Conservation (phyloP, 2,888 invertebrate genomes). For the Gymnocheta viridis region DNA sequence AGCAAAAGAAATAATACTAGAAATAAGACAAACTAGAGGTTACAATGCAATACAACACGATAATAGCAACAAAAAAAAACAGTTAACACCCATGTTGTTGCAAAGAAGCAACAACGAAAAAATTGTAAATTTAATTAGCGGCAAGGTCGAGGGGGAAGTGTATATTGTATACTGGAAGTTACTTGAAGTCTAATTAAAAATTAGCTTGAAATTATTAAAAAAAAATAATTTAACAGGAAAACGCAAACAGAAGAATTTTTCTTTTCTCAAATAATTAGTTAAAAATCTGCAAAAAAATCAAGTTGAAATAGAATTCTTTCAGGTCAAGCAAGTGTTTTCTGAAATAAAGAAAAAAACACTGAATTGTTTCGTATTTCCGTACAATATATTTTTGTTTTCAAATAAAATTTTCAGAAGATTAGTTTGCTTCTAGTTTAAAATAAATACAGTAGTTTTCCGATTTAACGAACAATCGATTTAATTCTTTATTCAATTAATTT, state of each 20-base stretch:
- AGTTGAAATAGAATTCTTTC: too few relatives aligned
- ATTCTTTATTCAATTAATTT: too few relatives aligned
- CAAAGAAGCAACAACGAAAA: conserved; percentile 34
- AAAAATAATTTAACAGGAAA: not conserved
- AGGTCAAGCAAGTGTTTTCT: too few relatives aligned
- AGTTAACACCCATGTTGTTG: conserved; percentile 48
- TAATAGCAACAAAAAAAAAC: conserved; percentile 24
- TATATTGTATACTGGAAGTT: not conserved
- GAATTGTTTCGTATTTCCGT: too few relatives aligned
- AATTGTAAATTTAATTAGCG: conserved; percentile 50
- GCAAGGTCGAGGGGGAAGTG: conserved; percentile 49
- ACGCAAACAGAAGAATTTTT: not conserved
- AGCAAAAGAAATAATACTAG: conserved; percentile 28
- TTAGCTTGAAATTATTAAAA: not conserved
- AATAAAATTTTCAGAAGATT: too few relatives aligned
- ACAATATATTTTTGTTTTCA: too few relatives aligned
- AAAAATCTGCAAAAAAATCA: too few relatives aligned
- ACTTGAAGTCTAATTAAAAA: conserved; percentile 17
- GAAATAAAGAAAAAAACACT: too few relatives aligned
- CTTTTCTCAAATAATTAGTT: too few relatives aligned
- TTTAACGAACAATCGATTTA: too few relatives aligned
- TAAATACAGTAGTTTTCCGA: too few relatives aligned
- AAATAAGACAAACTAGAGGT: conserved; percentile 47
- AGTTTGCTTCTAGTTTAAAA: too few relatives aligned
- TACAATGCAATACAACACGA: conserved; percentile 29